Evolutionary conservation across 2,888 invertebrate genomes (phyloP), one percentile per base, ranked within the genome.

Genomic region (Chloroclysta siterata): DNA sequence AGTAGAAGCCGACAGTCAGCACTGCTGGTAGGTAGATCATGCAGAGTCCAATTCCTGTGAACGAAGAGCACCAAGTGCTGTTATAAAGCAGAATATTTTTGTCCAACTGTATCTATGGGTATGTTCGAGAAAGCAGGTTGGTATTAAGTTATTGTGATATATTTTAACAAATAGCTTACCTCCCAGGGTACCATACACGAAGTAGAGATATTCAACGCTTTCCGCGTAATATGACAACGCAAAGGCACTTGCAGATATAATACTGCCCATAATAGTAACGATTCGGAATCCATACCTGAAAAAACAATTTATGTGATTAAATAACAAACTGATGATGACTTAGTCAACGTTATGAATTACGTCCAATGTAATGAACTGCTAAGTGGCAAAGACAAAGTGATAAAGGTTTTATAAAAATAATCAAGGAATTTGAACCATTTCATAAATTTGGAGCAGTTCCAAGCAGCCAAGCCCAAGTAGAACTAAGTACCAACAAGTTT

Each of bases 1-100:
- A 99, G 93, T 99, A 99, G 91, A 98, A 99, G 17, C 99, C 98
- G 51, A 99, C 98, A 10, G 97, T 97, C 77, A 99, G 96, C 42
- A 99, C 98, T 2, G 99, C 97, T 0, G 99, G 99, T 74, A 99
- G 97, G 92, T 98, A 99, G 72, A 99, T 96, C 94, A 99, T 95
- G 58, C 98, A 98, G 80, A 98, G 96, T 2, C 99, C 99, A 73
- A 98, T 96, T 63, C 99, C 97, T 94, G 81, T 28, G 11, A 58
- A 66, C 8, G 60, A 62, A 57, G 13, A 14, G 13, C 11, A 39
- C 6, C 36, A 39, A 39, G 36, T 39, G 11, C 11, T 39, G 36
- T 39, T 39, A 11, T 11, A 33, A 33, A 33, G 33, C 5, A 33
- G 1, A 33, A 33, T 22, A 22, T 2, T 22, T 22, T 22, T 22